Base-by-base conservation (phyloP, 2,113 vertebrate genomes). In the Dasypus novemcinctus region DNA sequence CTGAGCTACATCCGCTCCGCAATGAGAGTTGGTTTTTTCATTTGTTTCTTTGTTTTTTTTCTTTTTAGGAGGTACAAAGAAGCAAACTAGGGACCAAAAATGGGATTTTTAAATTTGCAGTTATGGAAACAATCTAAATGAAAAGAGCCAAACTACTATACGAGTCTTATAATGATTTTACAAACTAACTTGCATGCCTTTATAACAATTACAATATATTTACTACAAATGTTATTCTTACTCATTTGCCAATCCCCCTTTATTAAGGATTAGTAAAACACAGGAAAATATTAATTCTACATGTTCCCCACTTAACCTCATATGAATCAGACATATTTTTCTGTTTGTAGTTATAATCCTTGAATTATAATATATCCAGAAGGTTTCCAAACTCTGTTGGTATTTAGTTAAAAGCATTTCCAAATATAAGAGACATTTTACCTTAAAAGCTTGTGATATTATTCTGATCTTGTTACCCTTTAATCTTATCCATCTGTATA, bases 361-460 rank as follows among this genome's bases (percentile, higher is more conserved):
- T 76, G 14, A 85, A 86, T 3, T 38, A 69, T 21, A 81, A 5
- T 74, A 4, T 78, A 90, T 82, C 31, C 18, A 85, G n/a, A 69
- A 46, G 11, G 17, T 66, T 92, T 93, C 61, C 41, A 87, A 96
- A 92, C 92, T 92, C 27, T 74, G 0, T 52, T 85, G 66, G 36
- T 81, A 96, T 88, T 81, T 76, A 78, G 54, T 63, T 94, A 82
- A 36, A 78, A 82, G 72, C 66, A 69, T 7, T 79, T 95, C 82
- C 38, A 92, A 91, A 74, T 63, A 87, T 36, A 1, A 20, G 15
- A 91, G 5, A 1, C 6, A 64, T 69, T 85, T 83, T 87, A 9
- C 18, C 52, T 82, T 91, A 90, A 75, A 89, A 76, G 38, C 17
- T 71, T 4, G 49, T 84, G 2, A 75, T 80, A 43, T 11, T 80